Conservation (phyloP, 2,113 vertebrate genomes). For the Motacilla tschutschensis region DNA sequence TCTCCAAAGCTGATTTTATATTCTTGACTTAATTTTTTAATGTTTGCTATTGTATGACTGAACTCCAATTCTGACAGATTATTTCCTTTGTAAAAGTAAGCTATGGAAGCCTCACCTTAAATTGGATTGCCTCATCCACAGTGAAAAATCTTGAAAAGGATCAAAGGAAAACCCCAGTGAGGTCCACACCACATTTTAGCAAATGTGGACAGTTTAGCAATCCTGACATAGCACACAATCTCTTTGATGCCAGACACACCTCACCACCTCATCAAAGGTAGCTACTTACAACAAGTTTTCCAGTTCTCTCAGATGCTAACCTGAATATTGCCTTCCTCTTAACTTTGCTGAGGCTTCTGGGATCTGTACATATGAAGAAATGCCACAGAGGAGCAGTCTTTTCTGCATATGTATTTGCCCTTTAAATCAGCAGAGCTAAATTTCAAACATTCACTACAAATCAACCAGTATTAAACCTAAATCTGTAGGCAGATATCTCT, state of each 20-base stretch:
- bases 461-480: background rate
- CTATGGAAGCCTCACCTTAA: background rate
- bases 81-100: background rate
- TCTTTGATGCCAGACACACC: background rate
- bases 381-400: background rate
- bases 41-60: background rate
- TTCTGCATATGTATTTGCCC: background rate
- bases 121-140: background rate
- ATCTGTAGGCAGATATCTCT: background rate
- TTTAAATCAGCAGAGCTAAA: background rate
- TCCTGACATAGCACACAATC: background rate
- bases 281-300: background rate
- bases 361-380: background rate
- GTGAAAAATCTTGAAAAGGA: background rate
- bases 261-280: background rate
- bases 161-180: background rate
- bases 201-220: background rate
- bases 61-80: background rate
- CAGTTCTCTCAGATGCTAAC: background rate
- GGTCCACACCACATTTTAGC: background rate
- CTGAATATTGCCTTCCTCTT: background rate
- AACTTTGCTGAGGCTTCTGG: background rate
- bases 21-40: background rate
- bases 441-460: background rate
- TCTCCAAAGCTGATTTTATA: background rate